Percentiles rank a stretch among this genome's conserved stretches.
Conservation (phyloP, 2,113 vertebrate species). For the Sturnira hondurensis region DNA sequence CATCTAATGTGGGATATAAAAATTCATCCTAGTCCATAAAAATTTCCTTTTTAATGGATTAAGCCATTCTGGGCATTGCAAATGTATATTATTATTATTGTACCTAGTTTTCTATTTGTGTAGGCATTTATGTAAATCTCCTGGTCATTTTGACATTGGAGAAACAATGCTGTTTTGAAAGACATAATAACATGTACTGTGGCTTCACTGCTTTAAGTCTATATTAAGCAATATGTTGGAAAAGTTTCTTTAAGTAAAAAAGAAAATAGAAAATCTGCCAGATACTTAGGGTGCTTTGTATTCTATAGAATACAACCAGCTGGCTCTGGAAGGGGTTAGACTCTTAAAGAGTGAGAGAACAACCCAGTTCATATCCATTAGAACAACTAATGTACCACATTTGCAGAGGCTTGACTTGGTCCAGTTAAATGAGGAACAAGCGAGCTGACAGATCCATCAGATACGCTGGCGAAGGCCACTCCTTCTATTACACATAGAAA, state of each 20-base stretch:
- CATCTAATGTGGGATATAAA: not conserved
- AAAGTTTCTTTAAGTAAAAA: constrained; percentile 21
- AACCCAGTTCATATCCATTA: constrained; percentile 25
- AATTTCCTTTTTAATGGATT: not conserved
- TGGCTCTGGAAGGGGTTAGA: not conserved
- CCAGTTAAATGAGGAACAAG: not conserved
- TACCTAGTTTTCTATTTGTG: not conserved
- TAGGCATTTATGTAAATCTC: not conserved
- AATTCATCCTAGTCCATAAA: not conserved
- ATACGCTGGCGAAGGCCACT: not conserved
- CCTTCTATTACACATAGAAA: not conserved
- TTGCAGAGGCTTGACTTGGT: not conserved
- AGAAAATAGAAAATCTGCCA: not conserved
- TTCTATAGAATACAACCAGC: not conserved
- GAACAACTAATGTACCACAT: not conserved
- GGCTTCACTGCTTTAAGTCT: not conserved
- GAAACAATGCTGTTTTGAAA: not conserved
- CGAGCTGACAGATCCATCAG: not conserved
- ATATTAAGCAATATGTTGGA: not conserved
- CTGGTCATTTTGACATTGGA: not conserved
- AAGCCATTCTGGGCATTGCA: not conserved
- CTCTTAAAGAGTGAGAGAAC: not conserved
- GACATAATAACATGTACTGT: not conserved
- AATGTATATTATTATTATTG: not conserved
- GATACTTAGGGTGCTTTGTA: not conserved